These are phyloP conservation scores for Archegozetes longisetosus DNA, from an alignment of 1,140 invertebrate genomes.

Conservation along the genomic window DNA sequence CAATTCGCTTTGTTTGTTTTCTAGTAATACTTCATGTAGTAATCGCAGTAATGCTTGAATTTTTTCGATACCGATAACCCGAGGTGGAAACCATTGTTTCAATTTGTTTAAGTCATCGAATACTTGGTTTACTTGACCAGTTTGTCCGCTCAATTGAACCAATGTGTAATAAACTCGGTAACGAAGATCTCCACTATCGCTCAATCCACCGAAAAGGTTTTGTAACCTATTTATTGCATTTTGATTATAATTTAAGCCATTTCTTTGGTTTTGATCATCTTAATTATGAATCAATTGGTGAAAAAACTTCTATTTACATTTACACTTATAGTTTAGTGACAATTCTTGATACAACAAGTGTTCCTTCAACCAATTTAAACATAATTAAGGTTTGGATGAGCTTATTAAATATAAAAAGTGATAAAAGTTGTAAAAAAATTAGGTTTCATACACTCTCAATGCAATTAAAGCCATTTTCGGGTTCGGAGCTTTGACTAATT, in stretches of 20 bases:
- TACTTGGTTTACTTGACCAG: conserved; percentile 63
- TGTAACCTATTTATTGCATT: too few relatives aligned
- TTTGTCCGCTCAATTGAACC: conserved; percentile 67
- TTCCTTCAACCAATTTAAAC: conserved; percentile 31
- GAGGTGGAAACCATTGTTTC: conserved; percentile 64
- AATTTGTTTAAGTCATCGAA: conserved; percentile 35
- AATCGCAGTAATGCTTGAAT: conserved; percentile 78
- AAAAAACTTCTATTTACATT: conserved; percentile 12
- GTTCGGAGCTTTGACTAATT: conserved; percentile 73
- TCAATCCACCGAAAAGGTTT: conserved; percentile 70
- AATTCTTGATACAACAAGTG: neutral
- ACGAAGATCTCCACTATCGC: conserved; percentile 59
- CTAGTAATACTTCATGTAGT: conserved; percentile 68
- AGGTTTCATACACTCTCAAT: conserved; percentile 75
- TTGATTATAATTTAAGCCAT: too few relatives aligned
- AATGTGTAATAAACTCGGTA: conserved; percentile 85
- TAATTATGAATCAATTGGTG: conserved; percentile 28
- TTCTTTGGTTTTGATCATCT: too few relatives aligned
- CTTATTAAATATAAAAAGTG: too few relatives aligned
- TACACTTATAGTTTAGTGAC: neutral
- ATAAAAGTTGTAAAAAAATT: too few relatives aligned
- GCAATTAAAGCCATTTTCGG: conserved; percentile 61
- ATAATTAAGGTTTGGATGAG: too few relatives aligned
- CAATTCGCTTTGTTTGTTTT: conserved; percentile 43
- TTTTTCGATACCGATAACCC: conserved; percentile 67